A percentile compares a stretch with the other conserved stretches of the same genome.
These are phyloP conservation scores for Holotrichia oblita DNA, from an alignment of 1,140 invertebrate genomes.

Conservation along the genomic window DNA sequence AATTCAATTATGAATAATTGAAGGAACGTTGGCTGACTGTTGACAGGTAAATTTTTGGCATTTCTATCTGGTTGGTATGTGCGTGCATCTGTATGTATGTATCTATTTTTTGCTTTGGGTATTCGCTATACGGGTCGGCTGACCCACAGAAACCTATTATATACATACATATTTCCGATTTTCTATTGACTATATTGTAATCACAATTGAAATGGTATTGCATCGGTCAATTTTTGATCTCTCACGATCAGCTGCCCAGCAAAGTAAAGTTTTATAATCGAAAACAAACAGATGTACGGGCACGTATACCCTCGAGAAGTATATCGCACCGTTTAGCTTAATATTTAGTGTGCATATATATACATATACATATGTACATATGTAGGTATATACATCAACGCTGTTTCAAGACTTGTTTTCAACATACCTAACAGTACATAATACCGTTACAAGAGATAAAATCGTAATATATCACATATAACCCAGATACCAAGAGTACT, in stretches of 20 bases:
- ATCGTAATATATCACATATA: conserved; percentile 36
- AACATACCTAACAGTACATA: conserved; percentile 31
- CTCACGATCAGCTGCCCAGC: background rate
- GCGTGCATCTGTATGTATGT: too few species aligned
- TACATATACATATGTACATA: too few species aligned
- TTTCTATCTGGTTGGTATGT: background rate
- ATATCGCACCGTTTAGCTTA: conserved; percentile 13
- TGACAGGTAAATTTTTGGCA: background rate
- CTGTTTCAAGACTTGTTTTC: conserved; percentile 10
- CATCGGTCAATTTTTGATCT: background rate
- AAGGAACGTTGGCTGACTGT: background rate
- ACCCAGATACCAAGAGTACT: conserved; percentile 6
- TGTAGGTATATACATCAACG: background rate
- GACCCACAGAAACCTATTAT: background rate
- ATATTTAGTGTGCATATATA: background rate
- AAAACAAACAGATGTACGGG: background rate
- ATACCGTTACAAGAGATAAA: conserved; percentile 32
- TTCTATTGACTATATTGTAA: background rate
- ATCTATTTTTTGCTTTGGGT: background rate
- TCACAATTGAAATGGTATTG: background rate
- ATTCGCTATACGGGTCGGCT: background rate
- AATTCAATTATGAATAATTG: background rate
- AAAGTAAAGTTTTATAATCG: background rate
- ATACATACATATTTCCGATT: background rate
- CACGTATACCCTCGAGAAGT: background rate